phyloP scores from a whole-genome alignment of 2,113 vertebrate species.

The Urocolius indicus region DNA sequence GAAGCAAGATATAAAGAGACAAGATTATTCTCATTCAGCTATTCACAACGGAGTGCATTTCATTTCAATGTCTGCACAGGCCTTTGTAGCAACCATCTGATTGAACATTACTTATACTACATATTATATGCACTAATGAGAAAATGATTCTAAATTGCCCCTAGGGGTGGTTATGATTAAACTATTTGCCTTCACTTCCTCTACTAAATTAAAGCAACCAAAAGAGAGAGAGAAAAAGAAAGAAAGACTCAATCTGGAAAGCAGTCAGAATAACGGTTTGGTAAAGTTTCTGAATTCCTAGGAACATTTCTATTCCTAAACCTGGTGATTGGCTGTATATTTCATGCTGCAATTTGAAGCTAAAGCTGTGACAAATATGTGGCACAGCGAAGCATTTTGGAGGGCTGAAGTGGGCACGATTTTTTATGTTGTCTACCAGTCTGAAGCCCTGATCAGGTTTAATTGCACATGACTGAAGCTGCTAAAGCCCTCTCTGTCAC shows the following conservation, averaged over 20 bases:
- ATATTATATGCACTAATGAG: conserved; percentile 77
- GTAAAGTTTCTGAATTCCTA: conserved; percentile 47
- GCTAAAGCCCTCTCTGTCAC: conserved; percentile 60
- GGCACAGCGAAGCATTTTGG: not conserved
- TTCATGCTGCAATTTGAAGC: conserved; percentile 72
- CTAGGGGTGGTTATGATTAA: conserved; percentile 81
- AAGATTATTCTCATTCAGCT: conserved; percentile 32
- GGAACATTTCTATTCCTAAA: conserved; percentile 32
- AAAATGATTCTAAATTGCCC: conserved; percentile 82
- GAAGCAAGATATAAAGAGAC: not conserved
- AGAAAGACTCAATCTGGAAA: conserved; percentile 11
- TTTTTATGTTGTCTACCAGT: conserved; percentile 55
- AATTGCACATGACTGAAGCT: conserved; percentile 51
- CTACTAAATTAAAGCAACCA: conserved; percentile 72
- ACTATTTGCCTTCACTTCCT: conserved; percentile 82
- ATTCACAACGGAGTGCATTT: conserved; percentile 26
- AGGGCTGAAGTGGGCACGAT: not conserved
- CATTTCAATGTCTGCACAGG: conserved; percentile 31
- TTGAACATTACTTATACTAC: conserved; percentile 71
- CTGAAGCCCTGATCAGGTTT: conserved; percentile 51
- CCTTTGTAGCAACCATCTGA: conserved; percentile 67
- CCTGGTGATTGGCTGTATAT: conserved; percentile 70
- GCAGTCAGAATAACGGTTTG: conserved; percentile 15
- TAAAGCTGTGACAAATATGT: conserved; percentile 50
- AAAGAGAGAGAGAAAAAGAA: not conserved